These are phyloP conservation scores for Diploptera punctata DNA, from an alignment of 2,888 invertebrate genomes.

Conservation along the genomic window DNA sequence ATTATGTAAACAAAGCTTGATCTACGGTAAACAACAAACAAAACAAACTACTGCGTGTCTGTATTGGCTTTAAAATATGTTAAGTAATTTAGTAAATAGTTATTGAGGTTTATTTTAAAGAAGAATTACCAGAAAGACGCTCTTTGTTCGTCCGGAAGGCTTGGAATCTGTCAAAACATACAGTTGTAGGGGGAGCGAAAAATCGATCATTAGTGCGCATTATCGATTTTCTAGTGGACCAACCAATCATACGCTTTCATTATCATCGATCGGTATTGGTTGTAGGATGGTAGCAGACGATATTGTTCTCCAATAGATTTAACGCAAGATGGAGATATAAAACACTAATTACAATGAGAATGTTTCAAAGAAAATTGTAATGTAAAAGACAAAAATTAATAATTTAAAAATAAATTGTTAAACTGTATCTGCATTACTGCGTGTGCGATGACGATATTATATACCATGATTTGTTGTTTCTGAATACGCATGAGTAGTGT, in stretches of 20 bases:
- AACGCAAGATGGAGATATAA: background rate
- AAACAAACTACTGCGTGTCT: too few relatives aligned
- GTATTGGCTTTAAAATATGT: too few relatives aligned
- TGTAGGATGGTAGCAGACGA: slow-evolving; percentile 18
- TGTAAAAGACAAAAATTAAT: too few relatives aligned
- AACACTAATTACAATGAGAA: too few relatives aligned
- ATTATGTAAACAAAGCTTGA: too few relatives aligned
- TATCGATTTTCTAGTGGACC: slow-evolving; percentile 41
- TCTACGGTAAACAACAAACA: too few relatives aligned
- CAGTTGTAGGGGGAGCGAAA: slow-evolving; percentile 29
- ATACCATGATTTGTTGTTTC: background rate
- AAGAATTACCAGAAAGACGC: background rate
- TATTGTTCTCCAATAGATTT: background rate
- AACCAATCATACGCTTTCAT: slow-evolving; percentile 38
- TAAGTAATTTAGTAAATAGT: too few relatives aligned
- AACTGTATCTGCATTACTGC: background rate
- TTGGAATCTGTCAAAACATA: background rate
- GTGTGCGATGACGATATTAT: background rate
- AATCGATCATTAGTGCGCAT: slow-evolving; percentile 48
- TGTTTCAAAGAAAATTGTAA: too few relatives aligned
- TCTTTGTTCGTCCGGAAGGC: background rate
- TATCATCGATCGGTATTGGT: slow-evolving; percentile 40
- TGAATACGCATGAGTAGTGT: slow-evolving; percentile 21
- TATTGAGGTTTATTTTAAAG: too few relatives aligned
- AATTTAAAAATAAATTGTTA: too few relatives aligned